These are phyloP conservation scores for Psittacula cyanocephala DNA, from an alignment of 2,113 vertebrate species.

Conservation along the genomic window DNA sequence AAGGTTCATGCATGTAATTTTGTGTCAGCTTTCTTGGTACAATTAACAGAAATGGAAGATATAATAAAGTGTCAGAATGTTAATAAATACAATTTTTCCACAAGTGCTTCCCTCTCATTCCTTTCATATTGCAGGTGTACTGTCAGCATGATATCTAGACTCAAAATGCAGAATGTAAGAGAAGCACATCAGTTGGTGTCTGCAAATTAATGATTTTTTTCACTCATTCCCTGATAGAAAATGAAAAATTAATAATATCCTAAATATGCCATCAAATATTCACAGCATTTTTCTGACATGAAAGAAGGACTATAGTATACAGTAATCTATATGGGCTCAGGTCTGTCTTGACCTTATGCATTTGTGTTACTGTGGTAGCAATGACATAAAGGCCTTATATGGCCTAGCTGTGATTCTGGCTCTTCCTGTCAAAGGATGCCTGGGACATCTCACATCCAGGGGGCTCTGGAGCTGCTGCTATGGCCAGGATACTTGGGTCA, in stretches of 20 bases:
- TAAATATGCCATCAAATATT: slow-evolving; percentile 39
- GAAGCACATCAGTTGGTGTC: slow-evolving; percentile 29
- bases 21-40: neutral
- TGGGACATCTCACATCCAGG: neutral
- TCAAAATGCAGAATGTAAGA: neutral
- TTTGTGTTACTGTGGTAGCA: neutral
- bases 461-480: neutral
- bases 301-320: neutral
- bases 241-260: slow-evolving; percentile 57
- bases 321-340: neutral
- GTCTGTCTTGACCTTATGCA: neutral
- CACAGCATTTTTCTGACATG: neutral
- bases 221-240: slow-evolving; percentile 37
- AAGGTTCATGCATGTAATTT: neutral
- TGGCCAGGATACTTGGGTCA: neutral
- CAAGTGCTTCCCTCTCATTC: neutral
- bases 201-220: slow-evolving; percentile 51
- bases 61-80: slow-evolving; percentile 22
- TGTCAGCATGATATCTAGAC: neutral
- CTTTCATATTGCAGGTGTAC: neutral
- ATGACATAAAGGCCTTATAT: neutral
- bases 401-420: neutral
- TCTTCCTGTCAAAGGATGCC: neutral
- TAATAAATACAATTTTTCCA: slow-evolving; percentile 5
- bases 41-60: neutral